Conservation (phyloP, 2,888 invertebrate genomes). For the Escarpia spicata region DNA sequence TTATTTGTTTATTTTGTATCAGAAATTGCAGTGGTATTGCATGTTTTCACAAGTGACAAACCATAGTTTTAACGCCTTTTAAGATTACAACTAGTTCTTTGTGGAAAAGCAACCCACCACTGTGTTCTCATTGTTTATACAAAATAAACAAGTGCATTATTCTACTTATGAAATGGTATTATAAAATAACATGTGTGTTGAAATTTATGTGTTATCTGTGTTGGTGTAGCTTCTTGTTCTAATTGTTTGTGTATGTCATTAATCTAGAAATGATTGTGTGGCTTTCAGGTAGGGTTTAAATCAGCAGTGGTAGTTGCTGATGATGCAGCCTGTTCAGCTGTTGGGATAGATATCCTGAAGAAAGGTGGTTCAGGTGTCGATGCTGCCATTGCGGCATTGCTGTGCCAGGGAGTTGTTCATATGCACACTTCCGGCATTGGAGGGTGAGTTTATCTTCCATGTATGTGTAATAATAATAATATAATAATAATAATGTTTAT, state of each 20-base stretch:
- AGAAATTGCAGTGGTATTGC: no score
- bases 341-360: constrained; percentile 76
- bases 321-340: constrained; percentile 76
- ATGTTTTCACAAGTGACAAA: not conserved
- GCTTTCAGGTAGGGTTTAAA: not conserved
- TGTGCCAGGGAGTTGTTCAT: constrained; percentile 79
- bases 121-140: no score
- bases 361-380: constrained; percentile 81
- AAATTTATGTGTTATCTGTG: not conserved
- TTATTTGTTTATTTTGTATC: not conserved
- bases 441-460: constrained; percentile 67
- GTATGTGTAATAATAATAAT: not conserved
- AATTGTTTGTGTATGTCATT: not conserved
- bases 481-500: no score
- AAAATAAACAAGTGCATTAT: not conserved
- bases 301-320: constrained; percentile 65
- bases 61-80: not conserved
- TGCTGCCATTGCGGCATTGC: constrained; percentile 78
- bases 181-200: not conserved
- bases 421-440: constrained; percentile 81
- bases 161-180: not conserved
- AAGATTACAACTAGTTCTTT: no score
- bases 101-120: no score
- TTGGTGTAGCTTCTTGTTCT: not conserved
- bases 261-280: not conserved